phyloP scores from a whole-genome alignment of 1,140 invertebrate species.

The Nautilus pompilius region DNA sequence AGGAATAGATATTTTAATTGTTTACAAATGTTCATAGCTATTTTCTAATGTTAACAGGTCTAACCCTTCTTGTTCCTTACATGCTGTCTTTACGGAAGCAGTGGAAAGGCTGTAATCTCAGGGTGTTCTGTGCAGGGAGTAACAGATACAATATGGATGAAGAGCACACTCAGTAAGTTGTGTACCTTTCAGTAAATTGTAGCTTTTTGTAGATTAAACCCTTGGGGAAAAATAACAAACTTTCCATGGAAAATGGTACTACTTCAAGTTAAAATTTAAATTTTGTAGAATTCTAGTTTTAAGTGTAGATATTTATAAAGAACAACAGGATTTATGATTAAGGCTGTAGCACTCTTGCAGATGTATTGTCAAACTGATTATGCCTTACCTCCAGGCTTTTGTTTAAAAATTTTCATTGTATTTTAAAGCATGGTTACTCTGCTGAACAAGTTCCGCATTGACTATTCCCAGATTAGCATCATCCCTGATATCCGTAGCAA shows the following conservation, averaged over 20 bases:
- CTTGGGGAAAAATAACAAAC: too few relatives aligned
- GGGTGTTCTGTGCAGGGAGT: slow-evolving; percentile 90
- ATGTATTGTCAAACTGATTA: too few relatives aligned
- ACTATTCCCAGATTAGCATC: slow-evolving; percentile 87
- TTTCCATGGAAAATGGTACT: too few relatives aligned
- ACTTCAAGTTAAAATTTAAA: too few relatives aligned
- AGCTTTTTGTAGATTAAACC: too few relatives aligned
- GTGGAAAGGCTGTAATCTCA: slow-evolving; percentile 81
- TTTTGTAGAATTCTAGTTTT: too few relatives aligned
- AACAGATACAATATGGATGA: slow-evolving; percentile 80
- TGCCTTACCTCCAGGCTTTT: too few relatives aligned
- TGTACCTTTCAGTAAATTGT: too few relatives aligned
- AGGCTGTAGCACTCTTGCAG: too few relatives aligned
- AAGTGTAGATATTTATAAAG: too few relatives aligned
- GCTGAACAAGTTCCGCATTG: slow-evolving; percentile 91
- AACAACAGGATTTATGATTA: too few relatives aligned
- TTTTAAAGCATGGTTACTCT: slow-evolving; percentile 87
- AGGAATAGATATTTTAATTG: not conserved
- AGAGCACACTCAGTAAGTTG: slow-evolving; percentile 79
- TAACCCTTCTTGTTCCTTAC: slow-evolving; percentile 89
- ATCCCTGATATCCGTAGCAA: slow-evolving; percentile 71
- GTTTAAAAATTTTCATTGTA: slow-evolving; percentile 11
- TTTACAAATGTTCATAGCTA: not conserved
- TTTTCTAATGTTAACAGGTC: slow-evolving; percentile 55
- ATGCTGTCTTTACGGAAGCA: slow-evolving; percentile 80